Base-by-base conservation (phyloP, 2,113 vertebrate genomes). In the Tragelaphus buxtoni region DNA sequence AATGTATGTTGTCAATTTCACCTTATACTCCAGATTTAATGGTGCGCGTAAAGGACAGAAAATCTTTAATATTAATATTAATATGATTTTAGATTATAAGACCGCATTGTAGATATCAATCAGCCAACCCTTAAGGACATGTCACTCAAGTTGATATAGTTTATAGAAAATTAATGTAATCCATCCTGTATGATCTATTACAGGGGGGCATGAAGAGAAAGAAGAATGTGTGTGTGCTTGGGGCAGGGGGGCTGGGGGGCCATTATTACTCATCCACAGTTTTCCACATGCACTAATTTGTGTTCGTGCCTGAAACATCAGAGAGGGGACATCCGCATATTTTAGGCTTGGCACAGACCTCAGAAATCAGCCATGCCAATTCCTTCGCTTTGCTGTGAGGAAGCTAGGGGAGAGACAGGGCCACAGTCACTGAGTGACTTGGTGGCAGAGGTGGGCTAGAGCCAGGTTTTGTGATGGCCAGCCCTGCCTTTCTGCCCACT, bases 11-110 rank as follows among this genome's bases (percentile, higher is more conserved):
- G 98, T 99, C 99, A 99, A 98, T 99, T 99, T 99, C 97, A 98
- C 98, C 98, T 98, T 98, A 99, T 98, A 98, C 98, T 98, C 95
- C 28, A 98, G 98, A 98, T 99, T 99, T 98, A 99, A 99, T 98
- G 98, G 98, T 97, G 98, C 98, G 93, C 98, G 98, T 99, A 98
- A 99, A 99, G 98, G 99, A 99, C 98, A 98, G 98, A 98, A 99
- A 99, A 99, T 99, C 99, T 98, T 99, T 99, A 99, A 99, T 99
- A 99, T 99, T 99, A 99, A 99, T 99, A 99, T 99, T 99, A 99
- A 99, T 99, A 99, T 98, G 97, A 99, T 99, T 99, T 99, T 98
- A 98, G 98, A 98, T 98, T 98, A 98, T 98, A 99, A 99, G 98
- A 98, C 98, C 74, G 98, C 98, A 98, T 98, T 98, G 98, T 98